These are phyloP conservation scores for Grallaria varia DNA, from an alignment of 2,113 vertebrate species.

Conservation along the genomic window DNA sequence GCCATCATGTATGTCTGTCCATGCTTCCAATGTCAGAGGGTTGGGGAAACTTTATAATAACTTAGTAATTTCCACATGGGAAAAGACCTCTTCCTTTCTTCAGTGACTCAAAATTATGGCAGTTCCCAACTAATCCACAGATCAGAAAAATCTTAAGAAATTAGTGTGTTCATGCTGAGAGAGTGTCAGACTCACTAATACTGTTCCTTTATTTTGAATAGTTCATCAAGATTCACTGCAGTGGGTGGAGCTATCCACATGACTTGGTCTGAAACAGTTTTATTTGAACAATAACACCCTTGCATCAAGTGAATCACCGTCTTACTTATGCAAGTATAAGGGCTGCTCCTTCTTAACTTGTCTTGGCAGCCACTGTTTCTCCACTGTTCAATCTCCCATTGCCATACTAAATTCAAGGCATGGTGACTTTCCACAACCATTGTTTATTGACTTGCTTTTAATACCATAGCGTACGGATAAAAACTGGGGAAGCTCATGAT, in stretches of 20 bases:
- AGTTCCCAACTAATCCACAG: neutral
- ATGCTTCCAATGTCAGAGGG: neutral
- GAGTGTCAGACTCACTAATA: neutral
- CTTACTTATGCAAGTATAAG: neutral
- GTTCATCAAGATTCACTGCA: neutral
- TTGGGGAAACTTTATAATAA: neutral
- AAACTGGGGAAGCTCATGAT: neutral
- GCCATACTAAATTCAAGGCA: neutral
- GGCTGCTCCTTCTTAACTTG: neutral
- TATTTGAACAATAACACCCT: neutral
- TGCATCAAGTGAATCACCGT: neutral
- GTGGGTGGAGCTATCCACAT: neutral
- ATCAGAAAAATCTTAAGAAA: neutral
- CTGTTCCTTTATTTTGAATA: neutral
- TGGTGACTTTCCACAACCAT: neutral
- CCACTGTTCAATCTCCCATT: neutral
- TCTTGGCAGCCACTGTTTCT: neutral
- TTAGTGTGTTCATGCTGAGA: accelerated
- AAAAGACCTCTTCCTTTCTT: neutral
- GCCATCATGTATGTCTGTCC: neutral
- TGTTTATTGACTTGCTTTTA: neutral
- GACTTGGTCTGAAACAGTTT: neutral
- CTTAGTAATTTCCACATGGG: neutral
- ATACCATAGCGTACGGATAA: neutral
- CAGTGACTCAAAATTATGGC: neutral